Percentiles rank a stretch among this genome's conserved stretches.
These are phyloP conservation scores for Peromyscus leucopus DNA, from an alignment of 2,113 vertebrate species.

Conservation along the genomic window DNA sequence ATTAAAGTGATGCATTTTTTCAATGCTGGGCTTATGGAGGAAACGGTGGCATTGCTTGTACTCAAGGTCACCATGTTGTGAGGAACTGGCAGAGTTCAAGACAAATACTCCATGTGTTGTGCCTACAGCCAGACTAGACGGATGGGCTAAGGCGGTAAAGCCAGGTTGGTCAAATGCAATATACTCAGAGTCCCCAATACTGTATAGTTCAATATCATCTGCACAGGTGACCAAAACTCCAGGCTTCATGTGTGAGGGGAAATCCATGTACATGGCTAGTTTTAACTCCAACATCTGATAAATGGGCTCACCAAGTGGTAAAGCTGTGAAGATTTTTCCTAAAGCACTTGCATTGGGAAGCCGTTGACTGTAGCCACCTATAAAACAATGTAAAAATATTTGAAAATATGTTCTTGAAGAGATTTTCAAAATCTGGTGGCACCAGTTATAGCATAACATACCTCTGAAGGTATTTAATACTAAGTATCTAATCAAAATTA, in stretches of 20 bases:
- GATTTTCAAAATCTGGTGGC: not conserved
- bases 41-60: slow-evolving; percentile 89
- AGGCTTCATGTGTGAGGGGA: slow-evolving; percentile 93
- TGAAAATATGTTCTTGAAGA: not conserved
- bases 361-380: slow-evolving; percentile 97
- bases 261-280: slow-evolving; percentile 95
- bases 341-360: slow-evolving; percentile 95
- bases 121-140: slow-evolving; percentile 90
- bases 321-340: slow-evolving; percentile 95
- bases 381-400: slow-evolving; percentile 57
- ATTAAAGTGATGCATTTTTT: slow-evolving; percentile 87
- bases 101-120: slow-evolving; percentile 96
- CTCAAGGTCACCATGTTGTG: slow-evolving; percentile 84
- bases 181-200: slow-evolving; percentile 74
- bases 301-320: slow-evolving; percentile 92
- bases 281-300: slow-evolving; percentile 98
- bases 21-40: slow-evolving; percentile 94
- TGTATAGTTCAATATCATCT: slow-evolving; percentile 97
- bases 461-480: slow-evolving; percentile 28
- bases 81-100: slow-evolving; percentile 82
- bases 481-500: not conserved
- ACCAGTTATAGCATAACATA: slow-evolving; percentile 8
- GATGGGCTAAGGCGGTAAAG: slow-evolving; percentile 95
- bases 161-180: slow-evolving; percentile 91
- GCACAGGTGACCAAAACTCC: slow-evolving; percentile 94